phyloP scores from a whole-genome alignment of 2,888 invertebrate species.

The Achlya flavicornis region DNA sequence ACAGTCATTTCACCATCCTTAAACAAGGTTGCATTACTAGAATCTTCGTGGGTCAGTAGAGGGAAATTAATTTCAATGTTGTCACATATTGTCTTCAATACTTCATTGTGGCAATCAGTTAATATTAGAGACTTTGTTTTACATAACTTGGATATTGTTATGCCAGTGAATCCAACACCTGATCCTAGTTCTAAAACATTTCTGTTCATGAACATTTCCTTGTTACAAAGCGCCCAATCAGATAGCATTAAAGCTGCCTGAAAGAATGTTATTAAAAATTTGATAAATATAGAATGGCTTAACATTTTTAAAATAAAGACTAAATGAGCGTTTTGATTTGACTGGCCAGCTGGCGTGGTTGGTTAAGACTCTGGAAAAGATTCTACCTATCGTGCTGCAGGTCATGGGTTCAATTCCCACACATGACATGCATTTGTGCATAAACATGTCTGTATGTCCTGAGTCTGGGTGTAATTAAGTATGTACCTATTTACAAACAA shows the following conservation, averaged over 20 bases:
- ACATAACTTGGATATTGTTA: conserved; percentile 84
- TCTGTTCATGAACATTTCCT: conserved; percentile 77
- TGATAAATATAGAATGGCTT: background rate
- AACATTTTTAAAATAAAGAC: background rate
- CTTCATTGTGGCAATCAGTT: conserved; percentile 88
- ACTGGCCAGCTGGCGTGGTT: too few relatives aligned
- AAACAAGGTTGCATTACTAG: conserved; percentile 31
- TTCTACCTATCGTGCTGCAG: too few relatives aligned
- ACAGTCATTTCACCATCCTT: conserved; percentile 35
- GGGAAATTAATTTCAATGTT: conserved; percentile 86
- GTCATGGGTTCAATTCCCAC: too few relatives aligned
- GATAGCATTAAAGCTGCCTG: conserved; percentile 88
- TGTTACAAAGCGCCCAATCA: conserved; percentile 87
- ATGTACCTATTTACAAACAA: too few relatives aligned
- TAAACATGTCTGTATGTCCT: too few relatives aligned
- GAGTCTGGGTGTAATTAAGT: too few relatives aligned
- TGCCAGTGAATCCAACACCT: conserved; percentile 89
- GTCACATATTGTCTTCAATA: conserved; percentile 84
- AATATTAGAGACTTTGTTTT: conserved; percentile 82
- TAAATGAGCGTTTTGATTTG: too few relatives aligned
- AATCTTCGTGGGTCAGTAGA: conserved; percentile 25
- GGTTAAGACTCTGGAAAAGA: too few relatives aligned
- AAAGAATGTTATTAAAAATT: conserved; percentile 36
- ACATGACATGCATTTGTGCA: too few relatives aligned
- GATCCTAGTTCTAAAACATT: conserved; percentile 89